These are phyloP conservation scores for Merluccius polli DNA, from an alignment of 2,797 vertebrate genomes.

Conservation along the genomic window DNA sequence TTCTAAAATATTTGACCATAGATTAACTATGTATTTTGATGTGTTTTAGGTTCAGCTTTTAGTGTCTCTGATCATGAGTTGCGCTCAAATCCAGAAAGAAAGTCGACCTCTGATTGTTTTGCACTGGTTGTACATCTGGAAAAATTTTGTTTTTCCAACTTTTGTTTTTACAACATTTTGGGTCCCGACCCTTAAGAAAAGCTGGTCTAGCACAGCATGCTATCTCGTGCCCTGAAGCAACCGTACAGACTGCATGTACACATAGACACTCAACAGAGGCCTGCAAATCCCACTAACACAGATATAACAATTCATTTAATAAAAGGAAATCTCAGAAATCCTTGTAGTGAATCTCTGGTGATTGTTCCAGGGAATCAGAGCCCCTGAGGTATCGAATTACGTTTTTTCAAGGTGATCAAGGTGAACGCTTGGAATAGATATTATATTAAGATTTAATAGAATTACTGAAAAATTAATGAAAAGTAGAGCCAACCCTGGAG, in stretches of 20 bases:
- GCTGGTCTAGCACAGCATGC: not conserved
- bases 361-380: not conserved
- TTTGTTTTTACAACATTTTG: not conserved
- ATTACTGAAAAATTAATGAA: not conserved
- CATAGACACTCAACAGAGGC: not conserved
- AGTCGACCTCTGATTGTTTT: no score
- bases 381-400: not conserved
- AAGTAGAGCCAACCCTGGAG: not conserved
- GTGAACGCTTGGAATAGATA: not conserved
- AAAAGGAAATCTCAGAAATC: not conserved
- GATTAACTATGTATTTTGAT: not conserved
- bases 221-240: no score
- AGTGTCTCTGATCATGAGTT: not conserved
- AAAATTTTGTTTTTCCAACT: not conserved
- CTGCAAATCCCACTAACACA: not conserved
- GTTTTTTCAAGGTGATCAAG: not conserved
- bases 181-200: not conserved
- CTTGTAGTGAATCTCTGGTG: not conserved
- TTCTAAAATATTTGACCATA: not conserved
- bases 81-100: not conserved
- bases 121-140: no score
- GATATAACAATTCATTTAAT: not conserved
- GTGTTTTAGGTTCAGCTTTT: not conserved
- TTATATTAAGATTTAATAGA: not conserved
- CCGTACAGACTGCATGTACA: not conserved